Evolutionary conservation across 2,797 vertebrate genomes (phyloP).

Genomic region (Vireo griseus): DNA sequence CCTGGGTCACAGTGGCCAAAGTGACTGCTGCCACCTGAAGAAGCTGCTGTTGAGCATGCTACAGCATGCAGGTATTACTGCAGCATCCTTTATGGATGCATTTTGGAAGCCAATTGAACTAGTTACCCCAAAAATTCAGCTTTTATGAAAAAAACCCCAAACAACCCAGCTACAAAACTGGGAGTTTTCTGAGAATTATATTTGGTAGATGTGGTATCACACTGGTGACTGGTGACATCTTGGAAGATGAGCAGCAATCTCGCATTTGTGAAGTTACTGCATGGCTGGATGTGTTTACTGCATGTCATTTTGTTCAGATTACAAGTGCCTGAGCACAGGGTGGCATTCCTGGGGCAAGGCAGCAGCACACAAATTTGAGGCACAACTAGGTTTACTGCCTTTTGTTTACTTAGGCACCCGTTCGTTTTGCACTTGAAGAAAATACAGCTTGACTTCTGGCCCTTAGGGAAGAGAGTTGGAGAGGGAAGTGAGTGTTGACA

Average conservation of each 20-base stretch:
- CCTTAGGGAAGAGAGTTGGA: neutral
- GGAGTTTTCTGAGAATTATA: neutral
- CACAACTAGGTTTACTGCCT: conserved; percentile 43
- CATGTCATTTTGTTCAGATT: neutral
- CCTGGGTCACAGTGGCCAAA: neutral
- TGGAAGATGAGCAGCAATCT: neutral
- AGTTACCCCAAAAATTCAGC: neutral
- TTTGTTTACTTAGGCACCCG: neutral
- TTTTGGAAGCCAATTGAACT: neutral
- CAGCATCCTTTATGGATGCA: neutral
- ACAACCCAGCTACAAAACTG: neutral
- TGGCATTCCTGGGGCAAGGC: conserved; percentile 35
- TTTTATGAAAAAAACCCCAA: neutral
- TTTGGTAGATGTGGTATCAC: neutral
- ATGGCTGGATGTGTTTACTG: neutral
- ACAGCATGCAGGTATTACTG: neutral
- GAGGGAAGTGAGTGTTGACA: neutral
- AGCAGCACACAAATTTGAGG: neutral
- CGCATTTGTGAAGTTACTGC: neutral
- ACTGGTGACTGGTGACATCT: neutral
- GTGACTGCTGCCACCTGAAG: neutral
- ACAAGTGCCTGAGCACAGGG: neutral
- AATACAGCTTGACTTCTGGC: neutral
- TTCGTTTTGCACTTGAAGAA: conserved; percentile 6
- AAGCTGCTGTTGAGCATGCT: neutral